These are phyloP conservation scores for Hesperia comma DNA, from an alignment of 2,888 invertebrate genomes.

Conservation along the genomic window DNA sequence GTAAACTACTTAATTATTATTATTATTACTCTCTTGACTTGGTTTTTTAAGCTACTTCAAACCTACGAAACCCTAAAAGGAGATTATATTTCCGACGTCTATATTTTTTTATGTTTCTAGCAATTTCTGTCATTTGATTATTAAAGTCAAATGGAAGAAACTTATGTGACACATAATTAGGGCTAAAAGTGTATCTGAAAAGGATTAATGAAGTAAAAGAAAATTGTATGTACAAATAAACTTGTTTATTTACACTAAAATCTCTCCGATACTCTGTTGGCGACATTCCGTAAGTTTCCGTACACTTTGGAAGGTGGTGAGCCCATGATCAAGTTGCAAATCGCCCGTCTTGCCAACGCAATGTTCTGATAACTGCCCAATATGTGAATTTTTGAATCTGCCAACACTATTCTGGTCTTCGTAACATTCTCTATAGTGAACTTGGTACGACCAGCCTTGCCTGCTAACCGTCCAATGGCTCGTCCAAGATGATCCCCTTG, in stretches of 20 bases:
- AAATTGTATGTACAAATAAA: conserved; percentile 52
- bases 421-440: conserved; percentile 99
- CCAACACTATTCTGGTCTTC: conserved; percentile 98
- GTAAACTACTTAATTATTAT: too few relatives aligned
- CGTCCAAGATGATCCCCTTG: conserved; percentile 97
- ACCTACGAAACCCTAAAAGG: too few relatives aligned
- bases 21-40: too few relatives aligned
- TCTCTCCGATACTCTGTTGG: conserved; percentile 92
- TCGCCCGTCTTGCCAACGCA: conserved; percentile 95
- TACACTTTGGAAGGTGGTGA: conserved; percentile 99
- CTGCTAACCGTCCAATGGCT: conserved; percentile 98
- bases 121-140: too few relatives aligned
- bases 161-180: too few relatives aligned
- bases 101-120: too few relatives aligned
- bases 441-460: conserved; percentile 98
- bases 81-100: too few relatives aligned
- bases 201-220: not conserved
- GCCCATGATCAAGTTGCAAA: conserved; percentile 98
- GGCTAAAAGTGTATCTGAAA: not conserved
- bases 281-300: conserved; percentile 95
- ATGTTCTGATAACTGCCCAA: conserved; percentile 99
- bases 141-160: too few relatives aligned
- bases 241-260: conserved; percentile 77
- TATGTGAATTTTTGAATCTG: conserved; percentile 98
- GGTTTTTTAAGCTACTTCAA: too few relatives aligned